Evolutionary conservation across 2,113 vertebrate genomes (phyloP), one percentile per base, ranked within the genome.

Genomic region (Neodontobutis hainanensis): DNA sequence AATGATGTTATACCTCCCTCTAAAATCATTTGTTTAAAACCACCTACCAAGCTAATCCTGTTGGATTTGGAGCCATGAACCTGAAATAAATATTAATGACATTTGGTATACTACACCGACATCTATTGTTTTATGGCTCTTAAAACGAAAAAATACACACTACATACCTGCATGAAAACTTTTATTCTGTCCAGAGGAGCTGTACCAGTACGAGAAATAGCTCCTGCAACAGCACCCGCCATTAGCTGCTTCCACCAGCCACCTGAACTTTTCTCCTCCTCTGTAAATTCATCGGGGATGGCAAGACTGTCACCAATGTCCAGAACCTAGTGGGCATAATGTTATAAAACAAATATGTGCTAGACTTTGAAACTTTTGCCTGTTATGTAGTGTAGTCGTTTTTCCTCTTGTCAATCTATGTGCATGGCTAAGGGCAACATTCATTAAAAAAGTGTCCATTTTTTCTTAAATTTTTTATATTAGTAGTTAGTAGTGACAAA

Each of bases 231-330:
- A 0, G 92, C 97, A 10, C 96, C 96, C 0, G 96, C 93, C 73
- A 93, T 70, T 0, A 99, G 95, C 90, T 99, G 97, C 81, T 88
- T 94, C 94, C 96, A 97, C 96, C 96, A 98, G 65, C 93, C 91
- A 0, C 95, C 96, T 0, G 93, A 92, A 77, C 92, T 95, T 9
- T 94, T 97, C 81, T 97, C 96, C 52, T 99, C 95, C 52, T 96
- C 95, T 0, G 97, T 98, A 83, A 97, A 97, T 56, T 98, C 96
- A 84, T 98, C 96, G 7, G 96, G 96, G 77, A 97, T 94, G 70
- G 94, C 90, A 44, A 97, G 88, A 68, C 95, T 97, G 62, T 98
- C 95, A 5, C 96, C 96, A 70, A 97, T 95, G 84, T 97, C 96
- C 85, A 98, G 90, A n/a, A 97, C 94, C 96, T 97, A 67, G 36